These are phyloP conservation scores for Callionymus lyra DNA, from an alignment of 2,113 vertebrate genomes.

Conservation along the genomic window DNA sequence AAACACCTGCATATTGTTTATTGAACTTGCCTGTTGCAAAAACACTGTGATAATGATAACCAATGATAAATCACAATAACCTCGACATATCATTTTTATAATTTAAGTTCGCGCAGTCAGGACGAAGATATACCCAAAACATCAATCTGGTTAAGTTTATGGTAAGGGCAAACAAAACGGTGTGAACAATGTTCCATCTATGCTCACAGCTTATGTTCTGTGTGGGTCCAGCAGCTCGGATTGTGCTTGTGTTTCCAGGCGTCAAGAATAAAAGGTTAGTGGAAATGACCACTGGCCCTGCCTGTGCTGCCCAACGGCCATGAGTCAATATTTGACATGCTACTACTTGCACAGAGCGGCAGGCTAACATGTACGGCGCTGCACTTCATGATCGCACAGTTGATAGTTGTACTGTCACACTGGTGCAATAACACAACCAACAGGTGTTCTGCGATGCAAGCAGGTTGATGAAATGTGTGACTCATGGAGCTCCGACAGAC, in stretches of 20 bases:
- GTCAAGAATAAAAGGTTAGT: conserved; percentile 44
- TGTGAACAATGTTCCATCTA: conserved; percentile 32
- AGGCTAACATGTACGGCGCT: conserved; percentile 7
- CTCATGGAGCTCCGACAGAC: conserved; percentile 18
- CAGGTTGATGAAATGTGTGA: conserved; percentile 2
- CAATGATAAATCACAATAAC: no score
- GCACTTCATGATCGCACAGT: background rate
- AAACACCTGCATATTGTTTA: no score
- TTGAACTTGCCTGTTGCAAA: no score
- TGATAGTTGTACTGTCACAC: no score
- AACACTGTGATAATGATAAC: no score
- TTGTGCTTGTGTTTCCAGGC: conserved; percentile 42
- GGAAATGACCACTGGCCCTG: conserved; percentile 42
- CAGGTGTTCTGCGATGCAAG: background rate
- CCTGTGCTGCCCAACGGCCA: conserved; percentile 23
- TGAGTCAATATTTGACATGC: conserved; percentile 44
- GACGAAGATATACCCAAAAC: no score
- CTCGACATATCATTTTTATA: no score
- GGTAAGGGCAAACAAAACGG: conserved; percentile 29
- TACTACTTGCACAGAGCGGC: conserved; percentile 22
- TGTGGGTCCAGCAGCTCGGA: conserved; percentile 21
- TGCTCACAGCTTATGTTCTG: conserved; percentile 26
- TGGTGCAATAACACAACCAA: no score
- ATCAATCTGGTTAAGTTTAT: conserved; percentile 23
- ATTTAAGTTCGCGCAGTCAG: no score